A percentile compares a stretch with the other conserved stretches of the same genome.
These are phyloP conservation scores for Parnassius glacialis DNA, from an alignment of 2,888 invertebrate species.

Conservation along the genomic window DNA sequence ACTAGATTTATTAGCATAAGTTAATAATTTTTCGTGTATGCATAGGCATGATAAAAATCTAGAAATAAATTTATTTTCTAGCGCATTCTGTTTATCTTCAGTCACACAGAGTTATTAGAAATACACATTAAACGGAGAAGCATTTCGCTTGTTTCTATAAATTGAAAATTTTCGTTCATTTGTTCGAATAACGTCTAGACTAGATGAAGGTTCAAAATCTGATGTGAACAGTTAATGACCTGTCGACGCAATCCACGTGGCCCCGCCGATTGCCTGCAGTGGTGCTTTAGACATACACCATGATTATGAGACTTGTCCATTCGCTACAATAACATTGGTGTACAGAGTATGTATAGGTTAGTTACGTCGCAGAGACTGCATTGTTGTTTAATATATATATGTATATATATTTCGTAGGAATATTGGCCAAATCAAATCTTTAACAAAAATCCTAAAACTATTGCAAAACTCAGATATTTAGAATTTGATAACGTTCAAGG, in stretches of 20 bases:
- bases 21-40: too few species aligned
- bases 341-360: slow-evolving; percentile 11
- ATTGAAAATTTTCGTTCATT: slow-evolving; percentile 12
- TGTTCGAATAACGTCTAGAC: slow-evolving; percentile 17
- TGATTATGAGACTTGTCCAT: slow-evolving; percentile 24
- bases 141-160: background rate
- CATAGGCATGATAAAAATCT: too few species aligned
- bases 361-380: slow-evolving; percentile 5
- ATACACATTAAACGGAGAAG: too few species aligned
- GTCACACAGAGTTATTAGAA: too few species aligned
- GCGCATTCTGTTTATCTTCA: too few species aligned
- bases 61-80: too few species aligned
- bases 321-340: slow-evolving; percentile 23
- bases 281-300: slow-evolving; percentile 18
- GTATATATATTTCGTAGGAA: too few species aligned
- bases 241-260: slow-evolving; percentile 14
- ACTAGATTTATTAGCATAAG: too few species aligned
- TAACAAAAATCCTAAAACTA: too few species aligned
- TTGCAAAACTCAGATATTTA: too few species aligned
- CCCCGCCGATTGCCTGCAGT: slow-evolving; percentile 12
- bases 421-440: too few species aligned
- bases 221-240: slow-evolving; percentile 23
- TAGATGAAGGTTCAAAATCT: slow-evolving; percentile 20
- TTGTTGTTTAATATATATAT: background rate
- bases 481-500: too few species aligned